phyloP scores from a whole-genome alignment of 2,797 vertebrate species.

The Eurystomus glaucurus region DNA sequence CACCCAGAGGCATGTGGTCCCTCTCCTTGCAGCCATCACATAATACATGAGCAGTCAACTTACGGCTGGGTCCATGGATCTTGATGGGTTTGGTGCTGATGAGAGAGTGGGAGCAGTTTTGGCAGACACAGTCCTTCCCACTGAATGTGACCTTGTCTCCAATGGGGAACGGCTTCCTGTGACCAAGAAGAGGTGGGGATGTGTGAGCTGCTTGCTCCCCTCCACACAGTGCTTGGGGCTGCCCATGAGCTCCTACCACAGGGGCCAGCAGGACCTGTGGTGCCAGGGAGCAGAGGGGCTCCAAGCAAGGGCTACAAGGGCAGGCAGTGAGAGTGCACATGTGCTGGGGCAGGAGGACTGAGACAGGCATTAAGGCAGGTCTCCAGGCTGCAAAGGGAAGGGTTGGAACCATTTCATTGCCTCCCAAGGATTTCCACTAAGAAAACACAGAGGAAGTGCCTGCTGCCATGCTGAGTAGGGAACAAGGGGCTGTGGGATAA shows the following conservation, averaged over 20 bases:
- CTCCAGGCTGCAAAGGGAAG: neutral
- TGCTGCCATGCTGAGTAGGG: fast-evolving
- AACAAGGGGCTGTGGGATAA: fast-evolving
- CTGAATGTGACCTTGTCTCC: conserved; percentile 99
- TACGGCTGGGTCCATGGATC: conserved; percentile 97
- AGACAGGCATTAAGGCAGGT: neutral
- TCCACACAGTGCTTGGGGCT: neutral
- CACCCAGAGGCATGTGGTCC: fast-evolving
- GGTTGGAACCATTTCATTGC: neutral
- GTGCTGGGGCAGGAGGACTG: neutral
- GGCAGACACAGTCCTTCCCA: conserved; percentile 97
- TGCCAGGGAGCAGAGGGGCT: neutral
- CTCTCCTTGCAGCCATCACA: fast-evolving
- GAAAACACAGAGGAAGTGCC: neutral
- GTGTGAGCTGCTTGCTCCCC: neutral
- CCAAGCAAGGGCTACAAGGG: neutral
- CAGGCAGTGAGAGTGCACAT: fast-evolving
- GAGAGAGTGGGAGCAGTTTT: conserved; percentile 94
- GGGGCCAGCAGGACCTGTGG: fast-evolving
- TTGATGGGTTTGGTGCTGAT: conserved; percentile 95
- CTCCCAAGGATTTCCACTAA: neutral
- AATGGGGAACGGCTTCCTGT: conserved; percentile 96
- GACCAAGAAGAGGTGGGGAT: neutral
- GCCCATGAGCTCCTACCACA: fast-evolving
- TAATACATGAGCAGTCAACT: conserved; percentile 74